Percentiles rank a stretch among this genome's conserved stretches.
These are phyloP conservation scores for Melanophora roralis DNA, from an alignment of 2,888 invertebrate species.

Conservation along the genomic window DNA sequence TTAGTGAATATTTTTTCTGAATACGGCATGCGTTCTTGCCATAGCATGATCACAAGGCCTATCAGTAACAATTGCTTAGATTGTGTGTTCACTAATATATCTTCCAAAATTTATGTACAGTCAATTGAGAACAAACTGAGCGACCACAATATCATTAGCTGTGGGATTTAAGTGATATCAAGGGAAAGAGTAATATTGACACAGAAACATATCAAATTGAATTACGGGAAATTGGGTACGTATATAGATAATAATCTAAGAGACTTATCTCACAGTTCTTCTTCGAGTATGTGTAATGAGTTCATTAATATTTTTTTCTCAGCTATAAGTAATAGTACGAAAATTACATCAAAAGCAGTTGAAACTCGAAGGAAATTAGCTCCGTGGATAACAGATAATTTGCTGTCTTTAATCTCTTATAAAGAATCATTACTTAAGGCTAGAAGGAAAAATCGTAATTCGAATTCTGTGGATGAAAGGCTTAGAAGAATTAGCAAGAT, in stretches of 20 bases:
- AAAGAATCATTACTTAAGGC: neutral
- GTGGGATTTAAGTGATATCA: neutral
- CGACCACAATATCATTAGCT: neutral
- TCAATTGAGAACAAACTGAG: no score
- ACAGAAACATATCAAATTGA: neutral
- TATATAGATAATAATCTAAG: neutral
- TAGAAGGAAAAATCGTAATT: neutral
- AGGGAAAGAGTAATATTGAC: neutral
- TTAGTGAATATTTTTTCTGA: no score
- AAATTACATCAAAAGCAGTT: neutral
- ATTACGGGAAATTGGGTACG: neutral
- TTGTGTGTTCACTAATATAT: no score
- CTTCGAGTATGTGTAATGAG: neutral
- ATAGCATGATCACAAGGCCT: neutral
- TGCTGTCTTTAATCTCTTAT: neutral
- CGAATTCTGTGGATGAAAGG: neutral
- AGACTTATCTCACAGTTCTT: neutral
- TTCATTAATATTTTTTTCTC: neutral
- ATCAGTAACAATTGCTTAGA: no score
- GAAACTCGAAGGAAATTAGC: neutral
- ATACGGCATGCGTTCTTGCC: no score
- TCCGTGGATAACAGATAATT: neutral
- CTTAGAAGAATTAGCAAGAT: constrained; percentile 1
- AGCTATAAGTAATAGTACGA: neutral
- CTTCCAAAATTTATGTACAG: no score